Evolutionary conservation across 2,888 invertebrate genomes (phyloP), one percentile per base, ranked within the genome.

Genomic region (Linnaemya vulpina): DNA sequence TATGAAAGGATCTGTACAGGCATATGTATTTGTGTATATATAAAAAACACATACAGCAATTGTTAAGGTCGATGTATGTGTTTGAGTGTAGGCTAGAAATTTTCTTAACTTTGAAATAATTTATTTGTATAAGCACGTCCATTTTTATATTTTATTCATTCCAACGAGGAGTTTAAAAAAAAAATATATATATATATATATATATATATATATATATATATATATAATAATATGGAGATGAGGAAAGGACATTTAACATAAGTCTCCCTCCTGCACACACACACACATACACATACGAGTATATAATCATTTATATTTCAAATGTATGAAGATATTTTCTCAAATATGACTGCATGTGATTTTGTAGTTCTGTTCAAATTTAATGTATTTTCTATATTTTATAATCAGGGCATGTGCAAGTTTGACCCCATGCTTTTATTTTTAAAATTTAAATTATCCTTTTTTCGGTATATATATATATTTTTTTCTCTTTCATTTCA

Each of bases 381-480:
- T 90, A 90, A 90, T 90, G 91, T 90, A 89, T 91, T 90, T 91
- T 90, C 91, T 89, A 90, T 90, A 88, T 74, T 71, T 58, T 67
- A 63, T 40, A 63, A 76, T 70, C 53, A 60, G 75, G 53, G 22
- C 53, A 43, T 75, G 35, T 62, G 38, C 53, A 43, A 53, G 15
- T 63, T 38, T 49, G 55, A 38, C 65, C 71, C 46, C 46, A 62
- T 30, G 3, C 30, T 30, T 63, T 51, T 60, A 22, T 53, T 65
- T 65, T 82, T 83, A 77, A 87, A 86, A 87, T 88, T 87, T 78
- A 87, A 87, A 88, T 87, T 83, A 87, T 88, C 86, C 86, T 81
- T 87, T 70, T 76, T 71, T 63, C 51, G 40, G 17, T 22, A 17
- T 15, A 1, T 43, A 15, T 60, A 43, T 78, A 17, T 51, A 11